Evolutionary conservation across 2,797 vertebrate genomes (phyloP).

Genomic region (Eulemur mongoz): DNA sequence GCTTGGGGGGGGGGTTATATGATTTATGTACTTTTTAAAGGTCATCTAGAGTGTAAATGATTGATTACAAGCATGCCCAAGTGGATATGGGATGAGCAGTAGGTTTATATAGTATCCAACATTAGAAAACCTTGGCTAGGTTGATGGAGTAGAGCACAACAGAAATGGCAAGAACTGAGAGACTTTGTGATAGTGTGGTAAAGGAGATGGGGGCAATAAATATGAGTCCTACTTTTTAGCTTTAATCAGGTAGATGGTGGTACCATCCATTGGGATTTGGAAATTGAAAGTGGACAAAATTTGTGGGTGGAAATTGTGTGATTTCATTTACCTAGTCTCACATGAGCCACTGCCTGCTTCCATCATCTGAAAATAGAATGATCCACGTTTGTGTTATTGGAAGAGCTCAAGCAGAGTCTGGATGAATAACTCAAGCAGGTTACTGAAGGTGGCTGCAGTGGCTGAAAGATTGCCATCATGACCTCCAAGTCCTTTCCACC

Average conservation of each 20-base stretch:
- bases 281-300: not conserved
- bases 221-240: not conserved
- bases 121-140: not conserved
- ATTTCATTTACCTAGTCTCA: not conserved
- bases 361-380: not conserved
- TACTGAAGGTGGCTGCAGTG: not conserved
- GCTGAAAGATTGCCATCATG: not conserved
- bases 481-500: not conserved
- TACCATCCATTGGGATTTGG: not conserved
- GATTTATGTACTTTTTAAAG: not conserved
- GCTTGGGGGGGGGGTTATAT: not conserved
- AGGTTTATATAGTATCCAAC: not conserved
- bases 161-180: not conserved
- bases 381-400: not conserved
- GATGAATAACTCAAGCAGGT: too few relatives aligned
- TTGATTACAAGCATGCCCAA: not conserved
- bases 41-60: not conserved
- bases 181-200: too few relatives aligned
- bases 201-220: not conserved
- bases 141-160: not conserved
- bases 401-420: not conserved
- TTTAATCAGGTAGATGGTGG: not conserved
- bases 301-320: not conserved
- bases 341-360: not conserved
- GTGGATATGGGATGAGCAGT: too few relatives aligned